Base-by-base conservation (phyloP, 2,888 invertebrate genomes). In the Tipula vernalis region DNA sequence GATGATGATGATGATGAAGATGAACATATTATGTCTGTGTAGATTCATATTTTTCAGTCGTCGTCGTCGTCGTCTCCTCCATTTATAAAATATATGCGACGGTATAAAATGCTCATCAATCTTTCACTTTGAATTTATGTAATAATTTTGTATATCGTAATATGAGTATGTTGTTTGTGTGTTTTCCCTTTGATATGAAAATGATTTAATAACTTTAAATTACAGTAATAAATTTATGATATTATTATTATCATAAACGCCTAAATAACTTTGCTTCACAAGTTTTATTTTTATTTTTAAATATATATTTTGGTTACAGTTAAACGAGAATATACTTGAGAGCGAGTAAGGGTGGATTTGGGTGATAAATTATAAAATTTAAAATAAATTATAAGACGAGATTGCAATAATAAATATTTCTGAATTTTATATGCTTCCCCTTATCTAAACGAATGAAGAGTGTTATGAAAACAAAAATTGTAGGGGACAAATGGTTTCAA, bases 241-340 rank as follows among this genome's bases (percentile, higher is more conserved):
- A 71, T 71, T 71, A 71, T 71, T 71, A 71, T 71, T 71, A 71
- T 71, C 71, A 71, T 71, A 71, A 71, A 71, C 71, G 71, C 71
- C 71, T 71, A 71, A 71, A 28, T 71, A 71, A 71, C 71, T 71
- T 71, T 71, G 15, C 51, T 57, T 15, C 47, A 51, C 47, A 51
- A n/a, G n/a, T 12, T 51, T n/a, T 12, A n/a, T 51, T n/a, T 51
- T n/a, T 12, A 4, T 51, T 3, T 51, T 28, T 28, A 28, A 28
- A 28, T 28, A 28, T 28, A 28, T 39, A 57, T 57, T 4, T 57
- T 15, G 51, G 51, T 57, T 15, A 15, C 71, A 71, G 3, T 8
- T 28, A 71, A 1, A 28, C 18, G 71, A 18, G 28, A 28, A 28
- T 28, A 0, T 18, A 71, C 8, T 39, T 6, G 5, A 39, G 28